phyloP scores from a whole-genome alignment of 2,113 vertebrate genomes.

The Speoplatyrhinus poulsoni region DNA sequence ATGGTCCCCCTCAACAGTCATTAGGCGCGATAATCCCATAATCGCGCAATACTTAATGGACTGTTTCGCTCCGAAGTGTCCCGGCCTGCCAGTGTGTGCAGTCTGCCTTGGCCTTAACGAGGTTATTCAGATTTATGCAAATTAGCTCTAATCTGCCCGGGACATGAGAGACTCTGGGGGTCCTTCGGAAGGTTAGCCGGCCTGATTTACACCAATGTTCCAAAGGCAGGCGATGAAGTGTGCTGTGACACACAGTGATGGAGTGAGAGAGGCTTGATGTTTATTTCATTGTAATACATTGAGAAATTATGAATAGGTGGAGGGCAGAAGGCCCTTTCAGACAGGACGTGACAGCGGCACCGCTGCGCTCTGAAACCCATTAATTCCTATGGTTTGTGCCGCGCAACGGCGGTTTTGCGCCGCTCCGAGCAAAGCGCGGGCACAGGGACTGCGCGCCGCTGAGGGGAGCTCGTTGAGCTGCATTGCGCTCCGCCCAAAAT shows the following conservation, averaged over 20 bases:
- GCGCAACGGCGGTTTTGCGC: too few species aligned
- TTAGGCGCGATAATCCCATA: slow-evolving; percentile 65
- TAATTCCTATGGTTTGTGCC: too few species aligned
- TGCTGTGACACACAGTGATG: not conserved
- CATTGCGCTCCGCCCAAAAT: too few species aligned
- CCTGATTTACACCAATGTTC: slow-evolving; percentile 25
- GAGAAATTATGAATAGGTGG: slow-evolving; percentile 41
- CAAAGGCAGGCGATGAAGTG: slow-evolving; percentile 18
- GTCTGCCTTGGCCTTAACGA: slow-evolving; percentile 47
- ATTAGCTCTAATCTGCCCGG: slow-evolving; percentile 51
- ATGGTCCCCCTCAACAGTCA: slow-evolving; percentile 34
- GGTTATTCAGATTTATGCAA: slow-evolving; percentile 72
- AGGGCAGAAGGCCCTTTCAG: not conserved
- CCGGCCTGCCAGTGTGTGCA: slow-evolving; percentile 43
- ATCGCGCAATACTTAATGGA: slow-evolving; percentile 65
- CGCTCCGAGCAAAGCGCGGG: too few species aligned
- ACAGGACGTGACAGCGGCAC: too few species aligned
- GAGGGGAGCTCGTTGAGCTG: too few species aligned
- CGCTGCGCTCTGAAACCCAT: too few species aligned
- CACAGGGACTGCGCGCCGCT: too few species aligned
- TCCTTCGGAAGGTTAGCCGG: slow-evolving; percentile 28
- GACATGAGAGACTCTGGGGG: slow-evolving; percentile 27
- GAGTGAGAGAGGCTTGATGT: not conserved
- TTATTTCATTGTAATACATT: not conserved
- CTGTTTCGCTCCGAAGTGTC: slow-evolving; percentile 59